Base-by-base conservation (phyloP, 1,140 invertebrate genomes). In the Drosophila mojavensis region DNA sequence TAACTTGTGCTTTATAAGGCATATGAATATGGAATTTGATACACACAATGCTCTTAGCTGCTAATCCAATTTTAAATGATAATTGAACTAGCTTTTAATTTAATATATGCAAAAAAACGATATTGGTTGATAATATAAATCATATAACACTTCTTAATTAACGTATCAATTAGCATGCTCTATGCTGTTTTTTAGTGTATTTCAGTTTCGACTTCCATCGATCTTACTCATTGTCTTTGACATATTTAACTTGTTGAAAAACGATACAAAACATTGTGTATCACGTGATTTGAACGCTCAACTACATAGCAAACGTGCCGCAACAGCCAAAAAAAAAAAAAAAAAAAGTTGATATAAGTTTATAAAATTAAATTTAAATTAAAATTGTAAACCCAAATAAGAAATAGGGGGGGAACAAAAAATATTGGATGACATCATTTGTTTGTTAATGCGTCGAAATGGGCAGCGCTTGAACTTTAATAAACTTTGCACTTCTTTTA, bases 401-500 rank as follows among this genome's bases (percentile, higher is more conserved):
- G 33, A 33, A 50, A 30, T 30, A 61, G 63, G 20, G 20, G 20
- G 20, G 20, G 20, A 71, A 36, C 50, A 48, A 50, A 39, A 73
- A 48, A 43, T 62, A 78, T 50, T 63, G 75, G 75, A 71, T 88
- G 83, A 86, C 83, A 79, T 86, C 83, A 86, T 77, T 68, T 82
- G 50, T 70, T 81, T 67, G 48, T 75, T 64, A 53, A 66, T 17
- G 30, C 45, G 26, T 47, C 20, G 9, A 36, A 36, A 47, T 20
- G 43, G 33, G 26, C 47, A 60, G 48, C 26, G 58, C 53, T 75
- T 89, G 84, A 88, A 89, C 84, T 79, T 80, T 36, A 81, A 89
- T 89, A 84, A 88, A 88, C 84, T 88, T 89, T 84, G 84, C 77
- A 86, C 79, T 76, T 65, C 64, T 70, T 70, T 51, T 67, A 11